Evolutionary conservation across 2,888 invertebrate species (phyloP).

Genomic region (Cremastobaeus sp.): DNA sequence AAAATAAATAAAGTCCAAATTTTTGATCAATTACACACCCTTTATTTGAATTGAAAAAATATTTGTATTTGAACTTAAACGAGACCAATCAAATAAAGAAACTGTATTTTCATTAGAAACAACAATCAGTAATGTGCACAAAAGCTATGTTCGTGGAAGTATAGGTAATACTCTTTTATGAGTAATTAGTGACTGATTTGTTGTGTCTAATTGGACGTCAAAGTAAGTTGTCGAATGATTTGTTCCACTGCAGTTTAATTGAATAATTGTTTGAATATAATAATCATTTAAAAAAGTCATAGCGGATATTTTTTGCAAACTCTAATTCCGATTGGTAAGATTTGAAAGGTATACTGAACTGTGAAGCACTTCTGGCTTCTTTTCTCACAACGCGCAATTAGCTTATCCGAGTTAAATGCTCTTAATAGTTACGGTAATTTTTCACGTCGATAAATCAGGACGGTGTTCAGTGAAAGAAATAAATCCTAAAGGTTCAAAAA

Average conservation of each 20-base stretch:
- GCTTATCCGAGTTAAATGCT: slow-evolving; percentile 28
- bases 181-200: slow-evolving; percentile 35
- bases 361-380: too few relatives aligned
- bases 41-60: too few relatives aligned
- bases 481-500: slow-evolving; percentile 45
- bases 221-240: slow-evolving; percentile 26
- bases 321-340: background rate
- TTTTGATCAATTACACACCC: too few relatives aligned
- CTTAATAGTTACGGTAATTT: slow-evolving; percentile 37
- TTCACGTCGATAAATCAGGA: slow-evolving; percentile 54
- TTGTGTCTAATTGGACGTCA: slow-evolving; percentile 16
- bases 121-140: slow-evolving; percentile 5
- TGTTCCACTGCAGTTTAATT: slow-evolving; percentile 3
- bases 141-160: slow-evolving; percentile 26
- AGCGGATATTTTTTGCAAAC: background rate
- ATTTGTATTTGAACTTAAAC: too few relatives aligned
- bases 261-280: slow-evolving; percentile 4
- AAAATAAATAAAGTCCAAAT: too few relatives aligned
- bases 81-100: slow-evolving; percentile 35
- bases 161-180: slow-evolving; percentile 8
- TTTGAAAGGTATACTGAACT: too few relatives aligned
- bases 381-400: slow-evolving; percentile 20
- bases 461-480: slow-evolving; percentile 38
- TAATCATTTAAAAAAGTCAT: background rate
- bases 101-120: slow-evolving; percentile 2